phyloP scores from a whole-genome alignment of 2,797 vertebrate species.

The Poecilia picta region DNA sequence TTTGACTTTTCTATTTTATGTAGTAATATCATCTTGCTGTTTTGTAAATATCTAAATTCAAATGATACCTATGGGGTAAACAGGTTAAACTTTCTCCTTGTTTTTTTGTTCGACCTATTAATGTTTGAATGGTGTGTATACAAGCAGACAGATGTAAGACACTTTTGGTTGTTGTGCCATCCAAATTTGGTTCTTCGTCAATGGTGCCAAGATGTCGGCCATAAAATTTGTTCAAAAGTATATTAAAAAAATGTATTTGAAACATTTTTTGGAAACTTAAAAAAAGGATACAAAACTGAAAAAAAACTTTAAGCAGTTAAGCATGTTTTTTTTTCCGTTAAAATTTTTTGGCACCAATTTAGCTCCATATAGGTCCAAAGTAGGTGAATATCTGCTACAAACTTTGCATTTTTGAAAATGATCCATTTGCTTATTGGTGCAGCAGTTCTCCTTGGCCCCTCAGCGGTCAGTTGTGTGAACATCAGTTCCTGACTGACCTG shows the following conservation, averaged over 20 bases:
- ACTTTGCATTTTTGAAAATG: background rate
- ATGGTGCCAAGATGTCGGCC: no score
- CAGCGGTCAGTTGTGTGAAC: background rate
- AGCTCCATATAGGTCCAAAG: background rate
- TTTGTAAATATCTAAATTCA: background rate
- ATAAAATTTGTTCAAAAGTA: no score
- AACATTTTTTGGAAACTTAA: no score
- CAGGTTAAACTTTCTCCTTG: background rate
- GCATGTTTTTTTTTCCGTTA: no score
- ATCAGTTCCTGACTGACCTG: background rate
- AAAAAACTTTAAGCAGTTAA: no score
- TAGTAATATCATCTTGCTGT: background rate
- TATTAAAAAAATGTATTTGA: no score
- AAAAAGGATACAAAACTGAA: no score
- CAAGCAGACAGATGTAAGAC: no score
- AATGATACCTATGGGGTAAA: background rate
- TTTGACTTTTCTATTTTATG: background rate
- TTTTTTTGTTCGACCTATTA: background rate
- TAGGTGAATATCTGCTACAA: background rate
- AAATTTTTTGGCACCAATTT: no score
- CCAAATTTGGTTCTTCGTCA: background rate
- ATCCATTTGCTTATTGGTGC: background rate
- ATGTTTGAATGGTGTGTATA: no score
- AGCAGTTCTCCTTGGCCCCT: background rate
- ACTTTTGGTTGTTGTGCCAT: background rate